These are phyloP conservation scores for Chromis chromis DNA, from an alignment of 2,797 vertebrate species.

Conservation along the genomic window DNA sequence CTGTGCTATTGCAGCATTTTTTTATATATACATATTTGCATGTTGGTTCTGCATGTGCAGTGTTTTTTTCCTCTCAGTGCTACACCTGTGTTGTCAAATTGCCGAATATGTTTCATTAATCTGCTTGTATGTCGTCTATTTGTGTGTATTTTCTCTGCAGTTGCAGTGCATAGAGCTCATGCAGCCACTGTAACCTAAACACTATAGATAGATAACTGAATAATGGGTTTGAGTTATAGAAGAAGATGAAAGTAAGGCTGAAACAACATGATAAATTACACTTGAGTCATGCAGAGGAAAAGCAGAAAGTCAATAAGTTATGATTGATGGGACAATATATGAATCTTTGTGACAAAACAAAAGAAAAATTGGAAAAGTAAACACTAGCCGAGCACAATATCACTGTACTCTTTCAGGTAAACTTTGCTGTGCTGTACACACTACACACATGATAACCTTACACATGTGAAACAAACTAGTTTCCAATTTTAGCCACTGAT, in stretches of 20 bases:
- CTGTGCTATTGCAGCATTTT: neutral
- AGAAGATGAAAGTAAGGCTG: constrained; percentile 1
- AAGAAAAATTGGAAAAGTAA: neutral
- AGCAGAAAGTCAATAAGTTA: constrained; percentile 4
- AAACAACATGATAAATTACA: constrained; percentile 9
- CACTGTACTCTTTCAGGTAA: no score
- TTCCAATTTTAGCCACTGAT: neutral
- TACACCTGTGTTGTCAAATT: no score
- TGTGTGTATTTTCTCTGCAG: neutral
- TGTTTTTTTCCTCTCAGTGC: no score
- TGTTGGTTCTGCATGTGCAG: no score
- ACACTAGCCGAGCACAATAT: neutral
- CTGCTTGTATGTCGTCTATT: neutral
- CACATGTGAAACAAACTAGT: neutral
- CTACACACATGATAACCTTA: no score
- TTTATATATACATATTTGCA: no score
- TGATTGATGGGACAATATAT: constrained; percentile 11
- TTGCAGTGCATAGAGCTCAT: neutral
- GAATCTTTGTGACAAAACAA: neutral
- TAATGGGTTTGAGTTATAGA: constrained; percentile 5
- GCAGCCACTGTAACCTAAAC: neutral
- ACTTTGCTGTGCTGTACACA: no score
- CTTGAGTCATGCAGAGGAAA: constrained; percentile 1
- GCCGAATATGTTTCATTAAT: neutral
- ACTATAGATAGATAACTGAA: neutral